Percentiles rank a stretch among this genome's conserved stretches.
These are phyloP conservation scores for Saguinus midas DNA, from an alignment of 2,113 vertebrate genomes.

Conservation along the genomic window DNA sequence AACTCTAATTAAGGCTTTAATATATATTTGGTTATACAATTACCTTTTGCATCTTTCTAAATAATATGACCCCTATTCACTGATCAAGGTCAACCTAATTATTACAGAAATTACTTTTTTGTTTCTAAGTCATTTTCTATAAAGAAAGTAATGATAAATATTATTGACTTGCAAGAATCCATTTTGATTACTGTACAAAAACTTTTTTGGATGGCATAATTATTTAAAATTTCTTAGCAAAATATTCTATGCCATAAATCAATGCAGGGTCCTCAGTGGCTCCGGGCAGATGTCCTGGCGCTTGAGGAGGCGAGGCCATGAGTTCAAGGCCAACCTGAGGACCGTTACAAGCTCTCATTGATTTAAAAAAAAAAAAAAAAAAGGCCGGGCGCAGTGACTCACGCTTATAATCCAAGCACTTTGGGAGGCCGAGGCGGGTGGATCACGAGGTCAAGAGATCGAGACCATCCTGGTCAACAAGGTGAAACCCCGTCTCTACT, in stretches of 20 bases:
- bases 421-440: no score
- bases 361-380: no score
- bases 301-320: no score
- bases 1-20: not conserved
- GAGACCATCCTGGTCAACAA: no score
- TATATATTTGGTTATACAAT: not conserved
- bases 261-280: not conserved
- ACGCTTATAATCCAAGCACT: no score
- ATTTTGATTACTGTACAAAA: not conserved
- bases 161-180: not conserved
- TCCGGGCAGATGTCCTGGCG: no score
- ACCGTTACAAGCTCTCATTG: no score
- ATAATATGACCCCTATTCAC: not conserved
- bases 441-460: no score
- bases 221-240: slow-evolving; percentile 17
- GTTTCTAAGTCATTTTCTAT: slow-evolving; percentile 21
- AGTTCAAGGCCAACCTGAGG: no score
- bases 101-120: not conserved
- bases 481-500: no score
- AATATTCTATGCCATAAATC: slow-evolving; percentile 31
- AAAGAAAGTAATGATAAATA: not conserved
- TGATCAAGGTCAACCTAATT: not conserved
- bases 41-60: not conserved
- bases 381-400: no score
- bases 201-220: not conserved